Evolutionary conservation across 1,140 invertebrate species (phyloP).

Genomic region (Babylonia areolata): DNA sequence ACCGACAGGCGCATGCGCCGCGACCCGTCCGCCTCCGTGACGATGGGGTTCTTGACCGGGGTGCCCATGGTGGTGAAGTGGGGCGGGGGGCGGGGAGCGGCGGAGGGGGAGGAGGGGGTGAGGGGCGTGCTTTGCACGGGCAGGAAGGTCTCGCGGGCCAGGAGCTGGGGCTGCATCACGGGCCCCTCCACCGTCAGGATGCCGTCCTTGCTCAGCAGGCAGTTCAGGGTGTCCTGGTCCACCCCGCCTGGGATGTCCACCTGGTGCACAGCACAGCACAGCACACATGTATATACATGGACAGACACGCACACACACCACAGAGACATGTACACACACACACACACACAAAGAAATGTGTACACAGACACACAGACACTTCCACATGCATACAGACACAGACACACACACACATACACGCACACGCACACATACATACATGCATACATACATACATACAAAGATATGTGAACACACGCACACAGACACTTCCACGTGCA

Average conservation of each 20-base stretch:
- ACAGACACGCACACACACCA: neutral
- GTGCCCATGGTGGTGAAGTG: constrained; percentile 61
- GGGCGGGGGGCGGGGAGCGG: constrained; percentile 27
- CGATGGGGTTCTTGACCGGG: constrained; percentile 70
- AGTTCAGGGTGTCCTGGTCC: constrained; percentile 68
- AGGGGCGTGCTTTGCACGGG: constrained; percentile 50
- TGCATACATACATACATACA: too few relatives aligned
- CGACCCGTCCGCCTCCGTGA: constrained; percentile 70
- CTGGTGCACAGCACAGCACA: too few relatives aligned
- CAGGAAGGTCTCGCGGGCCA: constrained; percentile 53
- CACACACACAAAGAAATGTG: constrained; percentile 32
- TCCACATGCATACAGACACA: too few relatives aligned
- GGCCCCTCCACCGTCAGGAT: constrained; percentile 71
- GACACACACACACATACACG: neutral
- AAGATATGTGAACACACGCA: constrained; percentile 37
- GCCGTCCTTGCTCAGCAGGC: constrained; percentile 72
- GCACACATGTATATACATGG: neutral
- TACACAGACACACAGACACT: too few relatives aligned
- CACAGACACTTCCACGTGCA: too few relatives aligned
- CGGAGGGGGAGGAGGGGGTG: constrained; percentile 18
- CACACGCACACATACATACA: neutral
- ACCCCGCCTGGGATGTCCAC: constrained; percentile 73
- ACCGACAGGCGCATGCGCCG: constrained; percentile 69
- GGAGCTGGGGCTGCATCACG: constrained; percentile 43
- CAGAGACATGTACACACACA: too few relatives aligned